Base-by-base conservation (phyloP, 2,888 invertebrate genomes). In the Allacma fusca region DNA sequence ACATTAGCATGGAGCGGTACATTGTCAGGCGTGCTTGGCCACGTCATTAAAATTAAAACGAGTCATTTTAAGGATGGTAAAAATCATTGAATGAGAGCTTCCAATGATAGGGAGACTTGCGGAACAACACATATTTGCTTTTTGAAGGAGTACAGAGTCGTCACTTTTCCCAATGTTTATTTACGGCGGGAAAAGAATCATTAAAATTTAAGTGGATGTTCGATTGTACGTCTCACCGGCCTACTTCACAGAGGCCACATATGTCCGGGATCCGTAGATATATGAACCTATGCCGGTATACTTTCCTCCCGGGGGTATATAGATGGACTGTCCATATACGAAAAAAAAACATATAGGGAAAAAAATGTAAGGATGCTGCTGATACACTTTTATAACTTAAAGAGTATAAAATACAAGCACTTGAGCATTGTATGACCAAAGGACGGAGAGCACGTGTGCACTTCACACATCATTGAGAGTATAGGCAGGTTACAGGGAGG, bases 171-270 rank as follows among this genome's bases (percentile, higher is more conserved):
- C n/a, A 73, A 28, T 73, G 73, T 73, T 73, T 73, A 73, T 73
- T 73, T 73, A 73, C 64, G 57, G 71, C 59, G 59, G 57, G 29
- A 50, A 72, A 72, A 72, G 26, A 28, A 28, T 67, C 26, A 28
- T 72, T 28, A 72, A 72, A 72, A 29, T 40, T 73, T 62, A 62
- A 73, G 73, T 73, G 57, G 62, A 62, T 73, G 73, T 73, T 62
- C 40, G 29, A 62, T 34, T 73, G 73, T 34, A 13, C 21, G 34
- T 40, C 40, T 4, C 4, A 34, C 4, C 34, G 34, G 34, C 34
- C 34, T 34, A 34, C 34, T 34, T 34, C 34, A 34, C 9, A n/a
- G n/a, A n/a, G n/a, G n/a, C n/a, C n/a, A n/a, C n/a, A 34, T 9
- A 34, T 34, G 34, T 34, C 34, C 34, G 34, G 34, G 34, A n/a